These are phyloP conservation scores for Troglohyphantes excavatus DNA, from an alignment of 2,888 invertebrate species.

Conservation along the genomic window DNA sequence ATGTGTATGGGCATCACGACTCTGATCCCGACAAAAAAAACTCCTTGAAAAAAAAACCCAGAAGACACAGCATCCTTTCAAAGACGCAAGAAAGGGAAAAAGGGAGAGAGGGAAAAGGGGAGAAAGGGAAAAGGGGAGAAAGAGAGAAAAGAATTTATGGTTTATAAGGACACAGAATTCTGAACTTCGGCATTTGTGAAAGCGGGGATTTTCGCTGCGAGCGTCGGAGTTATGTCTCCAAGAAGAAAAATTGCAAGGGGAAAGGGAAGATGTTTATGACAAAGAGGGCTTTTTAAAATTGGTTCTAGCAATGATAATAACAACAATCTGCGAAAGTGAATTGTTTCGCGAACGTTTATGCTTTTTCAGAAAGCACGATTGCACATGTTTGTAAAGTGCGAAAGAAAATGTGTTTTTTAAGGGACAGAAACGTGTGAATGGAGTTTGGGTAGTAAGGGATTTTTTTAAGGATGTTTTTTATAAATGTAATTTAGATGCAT, in stretches of 20 bases:
- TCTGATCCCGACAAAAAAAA: too few species aligned
- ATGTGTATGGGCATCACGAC: too few species aligned
- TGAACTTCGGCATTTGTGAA: neutral
- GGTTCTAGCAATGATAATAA: neutral
- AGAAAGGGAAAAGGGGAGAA: neutral
- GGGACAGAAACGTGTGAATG: neutral
- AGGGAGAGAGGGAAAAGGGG: too few species aligned
- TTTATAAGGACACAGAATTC: conserved; percentile 5
- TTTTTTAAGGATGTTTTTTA: neutral
- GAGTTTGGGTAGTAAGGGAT: neutral
- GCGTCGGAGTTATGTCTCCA: neutral
- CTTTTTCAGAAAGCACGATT: neutral
- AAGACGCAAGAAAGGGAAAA: too few species aligned
- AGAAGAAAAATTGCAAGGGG: neutral
- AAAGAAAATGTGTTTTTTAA: neutral
- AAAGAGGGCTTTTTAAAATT: neutral
- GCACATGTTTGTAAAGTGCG: neutral
- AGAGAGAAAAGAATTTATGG: neutral
- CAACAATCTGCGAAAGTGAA: neutral
- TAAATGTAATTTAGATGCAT: neutral
- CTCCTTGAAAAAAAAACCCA: too few species aligned
- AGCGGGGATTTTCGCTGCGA: neutral
- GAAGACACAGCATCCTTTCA: too few species aligned
- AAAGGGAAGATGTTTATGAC: neutral
- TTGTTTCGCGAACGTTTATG: conserved; percentile 30